These are phyloP conservation scores for Macropus fuliginosus DNA, from an alignment of 2,797 vertebrate species.

Conservation along the genomic window DNA sequence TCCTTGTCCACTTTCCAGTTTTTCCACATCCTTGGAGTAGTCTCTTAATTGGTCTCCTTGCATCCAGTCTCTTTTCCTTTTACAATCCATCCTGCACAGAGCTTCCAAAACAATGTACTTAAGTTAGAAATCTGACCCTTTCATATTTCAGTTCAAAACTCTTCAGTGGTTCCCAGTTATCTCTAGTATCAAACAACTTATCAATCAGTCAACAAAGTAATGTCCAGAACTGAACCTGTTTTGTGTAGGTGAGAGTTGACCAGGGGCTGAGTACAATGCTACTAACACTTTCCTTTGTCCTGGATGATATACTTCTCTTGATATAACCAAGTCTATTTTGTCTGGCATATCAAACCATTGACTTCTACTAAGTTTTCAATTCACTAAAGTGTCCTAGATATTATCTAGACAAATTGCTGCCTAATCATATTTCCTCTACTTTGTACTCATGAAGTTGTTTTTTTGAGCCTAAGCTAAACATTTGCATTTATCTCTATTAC, in stretches of 20 bases:
- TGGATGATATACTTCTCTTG: neutral
- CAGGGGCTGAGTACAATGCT: neutral
- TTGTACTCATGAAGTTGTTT: neutral
- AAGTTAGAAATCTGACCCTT: neutral
- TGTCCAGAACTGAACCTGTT: neutral
- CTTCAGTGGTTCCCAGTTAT: neutral
- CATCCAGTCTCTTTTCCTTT: neutral
- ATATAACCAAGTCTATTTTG: neutral
- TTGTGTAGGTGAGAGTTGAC: neutral
- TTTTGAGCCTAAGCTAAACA: neutral
- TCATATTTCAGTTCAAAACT: neutral
- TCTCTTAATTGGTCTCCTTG: neutral
- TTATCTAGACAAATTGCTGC: neutral
- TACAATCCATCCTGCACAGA: neutral
- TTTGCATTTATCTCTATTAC: neutral
- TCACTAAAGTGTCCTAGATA: neutral
- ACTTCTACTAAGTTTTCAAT: neutral
- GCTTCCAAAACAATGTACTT: neutral
- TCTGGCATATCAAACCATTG: neutral
- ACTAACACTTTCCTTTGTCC: neutral
- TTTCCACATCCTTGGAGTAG: neutral
- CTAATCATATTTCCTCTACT: neutral
- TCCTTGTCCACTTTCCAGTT: neutral
- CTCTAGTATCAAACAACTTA: neutral
- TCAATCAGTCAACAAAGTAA: neutral